Conservation (phyloP, 2,797 vertebrate species). For the Hipposideros larvatus region DNA sequence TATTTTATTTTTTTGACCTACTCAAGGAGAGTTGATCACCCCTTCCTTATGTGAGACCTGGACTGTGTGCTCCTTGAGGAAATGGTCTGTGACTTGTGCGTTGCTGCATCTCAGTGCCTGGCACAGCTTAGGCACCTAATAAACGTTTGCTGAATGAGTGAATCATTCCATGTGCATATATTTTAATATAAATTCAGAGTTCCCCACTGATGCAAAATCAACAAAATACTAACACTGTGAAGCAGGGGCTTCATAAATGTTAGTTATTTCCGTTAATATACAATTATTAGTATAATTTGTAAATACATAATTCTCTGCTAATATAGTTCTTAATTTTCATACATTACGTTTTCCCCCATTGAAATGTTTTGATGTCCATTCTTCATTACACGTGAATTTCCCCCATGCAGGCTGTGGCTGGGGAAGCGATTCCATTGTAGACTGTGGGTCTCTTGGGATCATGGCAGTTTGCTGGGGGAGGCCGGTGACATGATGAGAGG, state of each 20-base stretch:
- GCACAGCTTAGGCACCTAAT: not conserved
- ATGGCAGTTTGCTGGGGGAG: not conserved
- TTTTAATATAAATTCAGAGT: conserved; percentile 37
- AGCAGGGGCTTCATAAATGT: not conserved
- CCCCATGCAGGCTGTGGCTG: not conserved
- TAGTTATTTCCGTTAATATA: not conserved
- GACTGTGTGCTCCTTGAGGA: not conserved
- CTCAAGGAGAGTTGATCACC: not conserved
- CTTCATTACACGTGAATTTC: not conserved
- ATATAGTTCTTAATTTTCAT: not conserved
- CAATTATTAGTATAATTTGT: not conserved
- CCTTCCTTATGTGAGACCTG: not conserved
- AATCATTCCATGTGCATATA: not conserved
- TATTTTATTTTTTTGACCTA: not conserved
- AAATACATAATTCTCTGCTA: conserved; percentile 8
- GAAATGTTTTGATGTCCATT: conserved; percentile 9
- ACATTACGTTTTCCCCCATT: not conserved
- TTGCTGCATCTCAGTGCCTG: not conserved
- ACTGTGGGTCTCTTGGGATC: not conserved
- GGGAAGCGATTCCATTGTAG: not conserved
- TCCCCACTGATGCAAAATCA: not conserved
- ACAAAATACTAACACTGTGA: not conserved
- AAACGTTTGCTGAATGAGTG: not conserved
- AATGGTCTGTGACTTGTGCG: not conserved
- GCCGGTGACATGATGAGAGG: not conserved